These are phyloP conservation scores for Neosalanx taihuensis DNA, from an alignment of 2,797 vertebrate species.

Conservation along the genomic window DNA sequence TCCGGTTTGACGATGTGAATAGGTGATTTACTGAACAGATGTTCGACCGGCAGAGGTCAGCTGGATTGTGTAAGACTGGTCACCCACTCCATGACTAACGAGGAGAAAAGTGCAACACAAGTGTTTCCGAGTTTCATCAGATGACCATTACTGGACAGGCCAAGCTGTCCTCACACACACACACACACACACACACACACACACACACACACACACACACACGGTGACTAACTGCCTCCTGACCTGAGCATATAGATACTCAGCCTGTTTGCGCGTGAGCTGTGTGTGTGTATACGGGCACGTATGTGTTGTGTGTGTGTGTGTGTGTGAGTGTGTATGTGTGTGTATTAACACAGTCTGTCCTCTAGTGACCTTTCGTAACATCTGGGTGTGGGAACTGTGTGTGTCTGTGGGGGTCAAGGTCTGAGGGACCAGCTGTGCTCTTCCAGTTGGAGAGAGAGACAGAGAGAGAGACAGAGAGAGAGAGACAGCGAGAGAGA, in stretches of 20 bases:
- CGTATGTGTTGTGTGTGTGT: not conserved
- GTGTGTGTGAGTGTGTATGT: not conserved
- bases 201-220: not conserved
- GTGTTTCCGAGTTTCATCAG: constrained; percentile 42
- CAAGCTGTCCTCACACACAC: constrained; percentile 30
- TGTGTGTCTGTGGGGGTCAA: constrained; percentile 27
- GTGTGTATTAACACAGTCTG: constrained; percentile 26
- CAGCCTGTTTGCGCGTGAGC: not conserved
- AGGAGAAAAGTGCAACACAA: constrained; percentile 25
- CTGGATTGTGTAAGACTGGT: constrained; percentile 24
- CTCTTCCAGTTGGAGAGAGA: constrained; percentile 29
- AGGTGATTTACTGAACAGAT: constrained; percentile 45
- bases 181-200: too few relatives aligned
- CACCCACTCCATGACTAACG: constrained; percentile 34
- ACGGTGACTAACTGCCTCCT: constrained; percentile 51
- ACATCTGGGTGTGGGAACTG: constrained; percentile 53
- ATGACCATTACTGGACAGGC: constrained; percentile 41
- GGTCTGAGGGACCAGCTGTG: constrained; percentile 38
- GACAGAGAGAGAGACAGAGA: not conserved
- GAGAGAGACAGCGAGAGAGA: not conserved
- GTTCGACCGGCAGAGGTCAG: constrained; percentile 28
- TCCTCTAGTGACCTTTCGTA: constrained; percentile 47
- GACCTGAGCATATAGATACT: too few relatives aligned
- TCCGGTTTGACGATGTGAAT: constrained; percentile 13
- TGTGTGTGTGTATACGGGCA: not conserved